Evolutionary conservation across 1,140 invertebrate genomes (phyloP).

Genomic region (Contarinia nasturtii): DNA sequence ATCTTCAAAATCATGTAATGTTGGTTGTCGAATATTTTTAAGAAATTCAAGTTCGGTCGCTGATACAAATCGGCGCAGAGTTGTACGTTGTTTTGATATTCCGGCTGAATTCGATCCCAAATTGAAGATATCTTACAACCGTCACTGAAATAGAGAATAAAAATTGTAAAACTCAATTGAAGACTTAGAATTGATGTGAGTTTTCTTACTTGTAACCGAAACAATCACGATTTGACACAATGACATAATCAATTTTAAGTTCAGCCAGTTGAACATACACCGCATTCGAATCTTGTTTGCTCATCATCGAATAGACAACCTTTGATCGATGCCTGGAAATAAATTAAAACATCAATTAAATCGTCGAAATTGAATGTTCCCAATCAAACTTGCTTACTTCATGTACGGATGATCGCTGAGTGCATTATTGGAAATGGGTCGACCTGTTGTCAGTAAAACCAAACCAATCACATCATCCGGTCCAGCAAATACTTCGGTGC

Average conservation of each 20-base stretch:
- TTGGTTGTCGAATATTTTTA: slow-evolving; percentile 19
- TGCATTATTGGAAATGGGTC: slow-evolving; percentile 21
- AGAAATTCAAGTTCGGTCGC: slow-evolving; percentile 20
- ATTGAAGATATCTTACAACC: slow-evolving; percentile 19
- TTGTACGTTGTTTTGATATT: slow-evolving; percentile 19
- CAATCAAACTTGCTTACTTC: slow-evolving; percentile 8
- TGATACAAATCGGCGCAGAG: slow-evolving; percentile 19
- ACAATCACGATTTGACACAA: slow-evolving; percentile 19
- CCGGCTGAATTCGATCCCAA: slow-evolving; percentile 21
- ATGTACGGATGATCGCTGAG: slow-evolving; percentile 21
- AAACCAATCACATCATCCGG: slow-evolving; percentile 21
- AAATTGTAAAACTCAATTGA: too few species aligned
- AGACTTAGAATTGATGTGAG: background rate
- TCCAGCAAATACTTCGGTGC: slow-evolving; percentile 19
- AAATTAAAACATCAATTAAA: slow-evolving; percentile 1
- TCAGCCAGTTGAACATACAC: slow-evolving; percentile 22
- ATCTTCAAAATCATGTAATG: slow-evolving; percentile 21
- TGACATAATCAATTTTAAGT: slow-evolving; percentile 22
- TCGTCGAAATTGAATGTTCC: too few species aligned
- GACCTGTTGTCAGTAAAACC: slow-evolving; percentile 17
- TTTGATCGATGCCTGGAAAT: slow-evolving; percentile 17
- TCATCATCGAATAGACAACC: slow-evolving; percentile 20
- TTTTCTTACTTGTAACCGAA: slow-evolving; percentile 2
- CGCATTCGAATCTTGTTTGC: slow-evolving; percentile 20
- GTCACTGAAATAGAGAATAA: slow-evolving; percentile 8